phyloP scores from a whole-genome alignment of 2,113 vertebrate species.

The Corvus moneduloides region DNA sequence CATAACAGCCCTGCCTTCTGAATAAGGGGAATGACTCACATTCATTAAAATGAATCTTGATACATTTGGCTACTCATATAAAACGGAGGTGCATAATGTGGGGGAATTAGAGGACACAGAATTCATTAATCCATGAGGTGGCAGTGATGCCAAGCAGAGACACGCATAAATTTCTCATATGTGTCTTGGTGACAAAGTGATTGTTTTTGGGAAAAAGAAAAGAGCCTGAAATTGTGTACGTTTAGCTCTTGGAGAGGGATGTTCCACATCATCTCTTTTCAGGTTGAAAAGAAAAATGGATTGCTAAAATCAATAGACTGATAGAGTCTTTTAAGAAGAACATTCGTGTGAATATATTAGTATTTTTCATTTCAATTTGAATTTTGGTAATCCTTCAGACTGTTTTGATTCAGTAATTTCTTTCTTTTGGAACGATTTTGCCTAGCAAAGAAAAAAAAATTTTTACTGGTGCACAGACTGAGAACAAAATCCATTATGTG shows the following conservation, averaged over 20 bases:
- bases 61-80: slow-evolving; percentile 65
- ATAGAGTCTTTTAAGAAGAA: not conserved
- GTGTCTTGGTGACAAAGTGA: slow-evolving; percentile 38
- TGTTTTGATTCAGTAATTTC: not conserved
- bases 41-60: slow-evolving; percentile 72
- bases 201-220: slow-evolving; percentile 48
- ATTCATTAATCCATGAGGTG: slow-evolving; percentile 72
- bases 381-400: not conserved
- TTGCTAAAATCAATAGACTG: not conserved
- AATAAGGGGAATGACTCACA: slow-evolving; percentile 69
- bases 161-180: slow-evolving; percentile 43
- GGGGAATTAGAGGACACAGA: slow-evolving; percentile 63
- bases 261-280: not conserved
- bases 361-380: not conserved
- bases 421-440: not conserved
- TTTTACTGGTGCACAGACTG: not conserved
- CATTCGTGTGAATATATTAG: not conserved
- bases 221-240: not conserved
- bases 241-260: not conserved
- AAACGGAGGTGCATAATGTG: slow-evolving; percentile 63
- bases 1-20: slow-evolving; percentile 56
- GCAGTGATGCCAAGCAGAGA: slow-evolving; percentile 69
- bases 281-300: slow-evolving; percentile 10
- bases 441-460: not conserved
- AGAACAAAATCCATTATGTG: not conserved